phyloP scores from a whole-genome alignment of 2,797 vertebrate genomes.

The Danio tinwini region DNA sequence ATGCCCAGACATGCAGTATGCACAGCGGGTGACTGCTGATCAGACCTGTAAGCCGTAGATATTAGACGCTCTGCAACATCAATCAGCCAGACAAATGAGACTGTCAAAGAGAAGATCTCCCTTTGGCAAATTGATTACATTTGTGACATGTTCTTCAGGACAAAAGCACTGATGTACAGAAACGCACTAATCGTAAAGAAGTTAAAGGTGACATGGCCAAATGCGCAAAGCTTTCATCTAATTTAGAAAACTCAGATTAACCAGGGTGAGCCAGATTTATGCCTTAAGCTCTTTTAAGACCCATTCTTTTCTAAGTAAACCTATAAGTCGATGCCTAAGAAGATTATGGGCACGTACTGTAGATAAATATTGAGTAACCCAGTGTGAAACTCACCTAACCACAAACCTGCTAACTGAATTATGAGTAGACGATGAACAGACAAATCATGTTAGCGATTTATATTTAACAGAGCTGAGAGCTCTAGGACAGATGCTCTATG shows the following conservation, averaged over 20 bases:
- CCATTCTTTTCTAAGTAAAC: constrained; percentile 41
- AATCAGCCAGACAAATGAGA: constrained; percentile 64
- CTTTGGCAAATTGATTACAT: constrained; percentile 64
- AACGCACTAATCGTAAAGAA: neutral
- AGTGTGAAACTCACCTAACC: neutral
- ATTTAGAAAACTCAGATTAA: constrained; percentile 38
- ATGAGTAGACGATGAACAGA: neutral
- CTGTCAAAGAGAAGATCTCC: constrained; percentile 56
- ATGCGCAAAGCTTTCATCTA: constrained; percentile 30
- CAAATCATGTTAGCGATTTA: constrained; percentile 19
- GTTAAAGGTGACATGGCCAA: neutral
- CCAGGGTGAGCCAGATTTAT: constrained; percentile 22
- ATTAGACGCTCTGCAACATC: constrained; percentile 45
- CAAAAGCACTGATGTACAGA: constrained; percentile 26
- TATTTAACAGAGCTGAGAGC: constrained; percentile 34
- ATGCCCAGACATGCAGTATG: constrained; percentile 1
- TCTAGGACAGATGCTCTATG: constrained; percentile 37
- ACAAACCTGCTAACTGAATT: constrained; percentile 15
- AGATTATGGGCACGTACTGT: neutral
- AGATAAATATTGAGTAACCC: constrained; percentile 12
- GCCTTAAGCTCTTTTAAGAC: constrained; percentile 34
- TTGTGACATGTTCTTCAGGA: constrained; percentile 57
- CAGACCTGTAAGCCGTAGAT: constrained; percentile 21
- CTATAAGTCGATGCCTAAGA: constrained; percentile 17
- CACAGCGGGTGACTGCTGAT: constrained; percentile 25